phyloP scores from a whole-genome alignment of 2,113 vertebrate genomes.

The Cryptotis parvus region DNA sequence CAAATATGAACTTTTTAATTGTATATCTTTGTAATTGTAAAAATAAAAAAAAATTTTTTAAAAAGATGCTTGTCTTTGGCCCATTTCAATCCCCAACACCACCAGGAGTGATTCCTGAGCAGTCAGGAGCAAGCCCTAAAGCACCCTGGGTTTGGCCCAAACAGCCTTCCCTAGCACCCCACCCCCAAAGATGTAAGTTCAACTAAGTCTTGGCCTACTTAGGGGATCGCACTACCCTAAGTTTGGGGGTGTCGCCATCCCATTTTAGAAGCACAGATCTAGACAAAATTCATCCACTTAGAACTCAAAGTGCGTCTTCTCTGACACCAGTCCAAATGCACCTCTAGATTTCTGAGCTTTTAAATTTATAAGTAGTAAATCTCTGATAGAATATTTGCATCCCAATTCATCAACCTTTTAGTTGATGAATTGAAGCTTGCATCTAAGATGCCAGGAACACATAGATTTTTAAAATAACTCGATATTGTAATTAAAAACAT shows the following conservation, averaged over 20 bases:
- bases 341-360: neutral
- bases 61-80: no score
- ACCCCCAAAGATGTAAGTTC: slow-evolving; percentile 12
- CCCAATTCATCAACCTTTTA: slow-evolving; percentile 50
- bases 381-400: neutral
- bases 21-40: no score
- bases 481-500: slow-evolving; percentile 74
- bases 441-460: slow-evolving; percentile 58
- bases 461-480: slow-evolving; percentile 62
- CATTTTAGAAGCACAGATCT: slow-evolving; percentile 7
- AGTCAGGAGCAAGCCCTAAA: no score
- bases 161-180: neutral
- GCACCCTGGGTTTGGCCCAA: no score
- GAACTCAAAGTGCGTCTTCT: neutral
- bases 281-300: neutral
- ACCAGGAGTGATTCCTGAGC: no score
- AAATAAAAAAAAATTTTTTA: no score
- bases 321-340: neutral
- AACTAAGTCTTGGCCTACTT: neutral
- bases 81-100: no score
- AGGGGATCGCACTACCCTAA: neutral
- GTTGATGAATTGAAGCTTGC: slow-evolving; percentile 65
- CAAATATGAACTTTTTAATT: no score
- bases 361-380: slow-evolving; percentile 41
- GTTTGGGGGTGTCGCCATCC: neutral